Base-by-base conservation (phyloP, 2,113 vertebrate species). In the Coryphaenoides rupestris region DNA sequence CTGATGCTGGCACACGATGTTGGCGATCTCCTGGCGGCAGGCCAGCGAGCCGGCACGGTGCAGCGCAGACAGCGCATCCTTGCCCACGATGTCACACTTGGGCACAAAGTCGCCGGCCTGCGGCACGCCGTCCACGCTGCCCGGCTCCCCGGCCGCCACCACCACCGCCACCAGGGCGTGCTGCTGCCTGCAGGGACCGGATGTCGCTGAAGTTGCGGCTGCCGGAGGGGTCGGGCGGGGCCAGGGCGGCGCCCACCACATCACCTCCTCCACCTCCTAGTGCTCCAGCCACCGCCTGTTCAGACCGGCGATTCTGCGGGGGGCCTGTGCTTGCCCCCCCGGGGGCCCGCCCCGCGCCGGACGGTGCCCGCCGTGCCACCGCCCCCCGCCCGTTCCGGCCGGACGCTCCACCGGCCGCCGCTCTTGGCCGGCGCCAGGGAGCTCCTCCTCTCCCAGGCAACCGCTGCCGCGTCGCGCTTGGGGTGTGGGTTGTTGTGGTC, bases 21-120 rank as follows among this genome's bases (percentile, higher is more conserved):
- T 94, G 86, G 93, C 94, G 0, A 99, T 95, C 90, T 98, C 96
- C 87, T 96, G 95, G 64, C 94, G 91, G 81, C 97, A 99, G 70
- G 93, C 94, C 72, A 92, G 93, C 21, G 93, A 93, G 73, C 85
- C 89, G n/a, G 95, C 95, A 12, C 97, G 90, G 49, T 95, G 92
- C 59, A 98, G 89, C 0, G 97, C 97, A 0, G 96, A 98, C 55
- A 98, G 84, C 0, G 97, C 96, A 0, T 98, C 97, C 67, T 99
- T 99, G 78, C 96, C 94, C 0, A 86, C 69, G 63, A 99, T 96
- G 63, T 98, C 93, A 0, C 97, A 99, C 78, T 96, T 98, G 1
- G 95, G 95, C 50, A 90, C 89, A 88, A 96, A 98, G 87, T 89
- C 86, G 16, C 88, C 93, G 2, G 91, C 88, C 76, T 95, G 95